phyloP scores from a whole-genome alignment of 2,113 vertebrate genomes.

The Perccottus glenii region DNA sequence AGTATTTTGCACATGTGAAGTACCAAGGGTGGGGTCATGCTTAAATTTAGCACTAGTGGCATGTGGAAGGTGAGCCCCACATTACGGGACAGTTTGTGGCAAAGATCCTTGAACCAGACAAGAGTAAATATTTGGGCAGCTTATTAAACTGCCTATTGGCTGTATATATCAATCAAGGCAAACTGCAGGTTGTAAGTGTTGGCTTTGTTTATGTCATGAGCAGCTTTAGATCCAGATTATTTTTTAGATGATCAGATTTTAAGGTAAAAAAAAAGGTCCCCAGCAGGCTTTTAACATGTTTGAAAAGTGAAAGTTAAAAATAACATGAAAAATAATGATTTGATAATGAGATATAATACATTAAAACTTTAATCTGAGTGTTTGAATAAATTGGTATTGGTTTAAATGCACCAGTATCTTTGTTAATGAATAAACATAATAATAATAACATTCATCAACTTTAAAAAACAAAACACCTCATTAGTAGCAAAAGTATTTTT shows the following conservation, averaged over 20 bases:
- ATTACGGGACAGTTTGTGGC: conserved; percentile 36
- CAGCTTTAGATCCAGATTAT: neutral
- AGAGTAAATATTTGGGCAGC: conserved; percentile 27
- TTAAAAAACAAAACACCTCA: no score
- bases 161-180: neutral
- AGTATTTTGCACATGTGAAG: conserved; percentile 13
- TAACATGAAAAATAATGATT: no score
- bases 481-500: no score
- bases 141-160: conserved; percentile 27
- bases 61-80: conserved; percentile 35
- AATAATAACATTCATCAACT: no score
- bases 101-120: conserved; percentile 10
- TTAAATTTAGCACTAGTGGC: conserved; percentile 30
- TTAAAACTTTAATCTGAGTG: no score
- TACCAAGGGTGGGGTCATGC: conserved; percentile 12
- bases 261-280: neutral
- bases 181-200: neutral
- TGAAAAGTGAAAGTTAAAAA: no score
- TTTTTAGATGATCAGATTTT: neutral
- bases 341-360: no score
- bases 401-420: no score
- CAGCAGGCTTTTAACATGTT: no score
- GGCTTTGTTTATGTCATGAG: conserved; percentile 7
- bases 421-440: no score
- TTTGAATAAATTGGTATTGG: no score